phyloP scores from a whole-genome alignment of 2,797 vertebrate species.

The Helicolenus hilgendorfi region DNA sequence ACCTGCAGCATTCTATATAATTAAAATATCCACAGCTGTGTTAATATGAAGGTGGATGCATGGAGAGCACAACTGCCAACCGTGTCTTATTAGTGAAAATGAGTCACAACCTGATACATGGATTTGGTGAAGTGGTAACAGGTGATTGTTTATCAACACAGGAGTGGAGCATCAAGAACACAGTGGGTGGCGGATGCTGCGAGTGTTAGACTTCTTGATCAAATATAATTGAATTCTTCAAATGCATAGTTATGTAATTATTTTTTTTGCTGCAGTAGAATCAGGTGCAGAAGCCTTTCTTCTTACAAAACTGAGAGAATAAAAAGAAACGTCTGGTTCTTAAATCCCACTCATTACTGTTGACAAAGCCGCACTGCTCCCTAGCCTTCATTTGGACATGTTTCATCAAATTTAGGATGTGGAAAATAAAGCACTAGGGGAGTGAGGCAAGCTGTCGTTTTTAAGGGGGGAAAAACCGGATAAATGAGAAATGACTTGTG shows the following conservation, averaged over 20 bases:
- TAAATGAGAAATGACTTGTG: constrained; percentile 74
- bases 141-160: constrained; percentile 47
- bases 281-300: neutral
- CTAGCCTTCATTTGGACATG: constrained; percentile 15
- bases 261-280: constrained; percentile 8
- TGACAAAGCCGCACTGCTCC: constrained; percentile 20
- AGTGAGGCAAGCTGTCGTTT: constrained; percentile 63
- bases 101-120: constrained; percentile 5
- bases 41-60: constrained; percentile 18
- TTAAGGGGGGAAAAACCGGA: neutral
- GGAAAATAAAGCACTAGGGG: constrained; percentile 43
- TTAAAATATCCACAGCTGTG: neutral
- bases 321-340: constrained; percentile 41
- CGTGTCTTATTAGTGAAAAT: constrained; percentile 8
- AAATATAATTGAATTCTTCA: constrained; percentile 53
- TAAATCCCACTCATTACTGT: constrained; percentile 23
- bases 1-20: constrained; percentile 20
- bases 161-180: constrained; percentile 11
- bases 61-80: neutral
- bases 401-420: constrained; percentile 60
- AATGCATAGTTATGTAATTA: constrained; percentile 36
- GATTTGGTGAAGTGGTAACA: constrained; percentile 33
- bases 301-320: constrained; percentile 4
- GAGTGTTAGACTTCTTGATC: constrained; percentile 32
- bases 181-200: constrained; percentile 14